Evolutionary conservation across 2,888 invertebrate genomes (phyloP).

Genomic region (Spicauda simplicius): DNA sequence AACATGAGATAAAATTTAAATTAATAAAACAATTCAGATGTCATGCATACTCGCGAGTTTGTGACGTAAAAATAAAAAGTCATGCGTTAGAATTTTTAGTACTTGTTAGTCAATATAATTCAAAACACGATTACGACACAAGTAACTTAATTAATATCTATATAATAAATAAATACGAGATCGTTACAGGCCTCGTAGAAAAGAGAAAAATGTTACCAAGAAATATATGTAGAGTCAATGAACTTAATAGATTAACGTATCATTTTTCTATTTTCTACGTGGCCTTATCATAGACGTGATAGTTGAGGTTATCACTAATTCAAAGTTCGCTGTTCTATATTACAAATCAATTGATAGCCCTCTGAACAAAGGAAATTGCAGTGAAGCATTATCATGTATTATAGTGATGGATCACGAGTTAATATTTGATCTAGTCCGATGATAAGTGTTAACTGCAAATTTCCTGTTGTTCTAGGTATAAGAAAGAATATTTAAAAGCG

Average conservation of each 20-base stretch:
- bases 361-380: conserved; percentile 64
- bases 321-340: conserved; percentile 52
- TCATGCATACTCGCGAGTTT: conserved; percentile 83
- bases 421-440: conserved; percentile 46
- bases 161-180: conserved; percentile 54
- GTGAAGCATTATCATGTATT: conserved; percentile 65
- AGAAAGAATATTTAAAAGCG: conserved; percentile 44
- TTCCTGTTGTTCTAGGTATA: conserved; percentile 55
- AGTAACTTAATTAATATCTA: conserved; percentile 45
- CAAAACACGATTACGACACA: conserved; percentile 61
- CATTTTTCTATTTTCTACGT: conserved; percentile 70
- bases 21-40: conserved; percentile 53
- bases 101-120: conserved; percentile 80
- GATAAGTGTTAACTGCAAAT: conserved; percentile 66
- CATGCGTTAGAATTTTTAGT: conserved; percentile 82
- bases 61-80: conserved; percentile 69
- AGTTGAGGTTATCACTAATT: conserved; percentile 37
- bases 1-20: conserved; percentile 52
- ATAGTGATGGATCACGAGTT: conserved; percentile 38
- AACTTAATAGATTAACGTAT: conserved; percentile 62
- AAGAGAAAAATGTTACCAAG: conserved; percentile 70
- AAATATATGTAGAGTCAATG: conserved; percentile 57
- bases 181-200: conserved; percentile 62
- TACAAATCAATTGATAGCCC: conserved; percentile 54
- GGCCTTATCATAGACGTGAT: conserved; percentile 53